A percentile compares a stretch with the other conserved stretches of the same genome.
Conservation (phyloP, 2,888 invertebrate species). For the Meta bourneti region DNA sequence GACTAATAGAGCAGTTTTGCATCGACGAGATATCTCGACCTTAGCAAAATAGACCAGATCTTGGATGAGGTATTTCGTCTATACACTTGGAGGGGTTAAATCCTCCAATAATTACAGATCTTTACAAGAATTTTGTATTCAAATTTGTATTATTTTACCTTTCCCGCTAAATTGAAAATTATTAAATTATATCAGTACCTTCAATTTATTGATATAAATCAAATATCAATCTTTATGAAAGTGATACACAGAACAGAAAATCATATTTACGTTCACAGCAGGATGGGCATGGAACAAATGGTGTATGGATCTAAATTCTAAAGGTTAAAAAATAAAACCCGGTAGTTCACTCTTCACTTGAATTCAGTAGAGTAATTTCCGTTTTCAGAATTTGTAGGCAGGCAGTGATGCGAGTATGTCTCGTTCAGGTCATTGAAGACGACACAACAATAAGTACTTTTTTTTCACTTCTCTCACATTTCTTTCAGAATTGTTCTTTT, state of each 20-base stretch:
- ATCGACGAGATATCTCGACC: no score
- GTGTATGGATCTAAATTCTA: neutral
- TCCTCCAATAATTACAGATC: no score
- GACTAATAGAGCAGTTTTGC: neutral
- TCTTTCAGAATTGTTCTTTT: conserved; percentile 27
- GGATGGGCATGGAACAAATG: no score
- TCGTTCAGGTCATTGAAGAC: conserved; percentile 67
- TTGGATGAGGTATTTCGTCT: no score
- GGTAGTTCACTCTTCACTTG: neutral
- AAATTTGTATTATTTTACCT: no score
- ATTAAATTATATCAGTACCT: no score
- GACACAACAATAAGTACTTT: conserved; percentile 23
- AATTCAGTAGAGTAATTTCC: conserved; percentile 30
- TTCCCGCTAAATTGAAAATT: no score
- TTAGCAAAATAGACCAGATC: neutral
- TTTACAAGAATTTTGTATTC: neutral
- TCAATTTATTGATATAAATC: no score
- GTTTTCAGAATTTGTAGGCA: conserved; percentile 30
- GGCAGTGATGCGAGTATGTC: conserved; percentile 55
- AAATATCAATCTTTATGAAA: no score
- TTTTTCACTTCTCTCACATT: conserved; percentile 2
- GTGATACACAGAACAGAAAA: no score
- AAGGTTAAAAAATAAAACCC: neutral
- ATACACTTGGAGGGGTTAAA: no score
- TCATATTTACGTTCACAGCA: no score